Evolutionary conservation across 2,113 vertebrate genomes (phyloP).

Genomic region (Seriola rivoliana): DNA sequence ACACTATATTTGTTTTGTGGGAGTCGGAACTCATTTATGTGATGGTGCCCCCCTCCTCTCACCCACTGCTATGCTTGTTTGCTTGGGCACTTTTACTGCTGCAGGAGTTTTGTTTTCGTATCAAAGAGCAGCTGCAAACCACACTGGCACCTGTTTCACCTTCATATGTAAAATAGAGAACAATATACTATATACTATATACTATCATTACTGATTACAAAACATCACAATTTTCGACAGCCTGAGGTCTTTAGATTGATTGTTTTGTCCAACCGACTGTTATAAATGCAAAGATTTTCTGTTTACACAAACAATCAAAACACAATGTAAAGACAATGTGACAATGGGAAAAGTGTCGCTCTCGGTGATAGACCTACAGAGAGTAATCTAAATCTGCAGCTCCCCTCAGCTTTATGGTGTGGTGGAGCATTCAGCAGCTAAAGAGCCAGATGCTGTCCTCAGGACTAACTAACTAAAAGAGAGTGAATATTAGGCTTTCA

Average conservation of each 20-base stretch:
- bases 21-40: no score
- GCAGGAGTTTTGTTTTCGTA: not conserved
- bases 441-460: not conserved
- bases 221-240: no score
- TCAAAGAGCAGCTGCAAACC: constrained; percentile 7
- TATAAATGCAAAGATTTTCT: no score
- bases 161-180: no score
- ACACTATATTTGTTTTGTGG: no score
- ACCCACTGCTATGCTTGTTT: not conserved
- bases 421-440: not conserved
- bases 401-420: no score
- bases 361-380: not conserved
- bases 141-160: not conserved
- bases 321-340: not conserved
- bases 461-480: not conserved
- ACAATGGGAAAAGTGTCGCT: not conserved
- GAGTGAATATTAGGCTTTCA: not conserved
- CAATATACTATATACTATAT: no score
- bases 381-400: not conserved
- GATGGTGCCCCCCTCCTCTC: no score
- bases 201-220: no score
- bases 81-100: not conserved
- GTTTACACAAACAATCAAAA: not conserved
- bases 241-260: not conserved
- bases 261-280: not conserved